These are phyloP conservation scores for Clamator glandarius DNA, from an alignment of 2,797 vertebrate species.

Conservation along the genomic window DNA sequence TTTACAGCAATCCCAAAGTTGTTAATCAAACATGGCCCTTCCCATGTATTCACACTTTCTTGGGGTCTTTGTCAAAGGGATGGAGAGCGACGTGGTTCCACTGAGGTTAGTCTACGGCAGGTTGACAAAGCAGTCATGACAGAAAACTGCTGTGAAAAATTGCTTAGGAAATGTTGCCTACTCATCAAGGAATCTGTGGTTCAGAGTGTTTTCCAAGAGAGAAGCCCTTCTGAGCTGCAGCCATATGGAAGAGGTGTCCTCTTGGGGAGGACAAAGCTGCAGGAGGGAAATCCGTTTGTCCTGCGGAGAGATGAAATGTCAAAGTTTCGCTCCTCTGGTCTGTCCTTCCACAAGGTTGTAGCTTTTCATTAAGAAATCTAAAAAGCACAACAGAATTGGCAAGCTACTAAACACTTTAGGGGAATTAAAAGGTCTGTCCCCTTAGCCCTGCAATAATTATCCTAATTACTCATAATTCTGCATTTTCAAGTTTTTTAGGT, in stretches of 20 bases:
- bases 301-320: rapidly evolving
- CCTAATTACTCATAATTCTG: neutral
- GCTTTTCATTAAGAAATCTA: neutral
- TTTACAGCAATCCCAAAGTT: conserved; percentile 75
- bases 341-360: neutral
- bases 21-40: conserved; percentile 66
- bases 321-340: neutral
- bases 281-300: neutral
- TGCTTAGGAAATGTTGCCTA: neutral
- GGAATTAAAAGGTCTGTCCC: neutral
- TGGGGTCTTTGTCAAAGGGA: conserved; percentile 24
- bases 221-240: neutral
- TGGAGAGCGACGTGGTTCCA: neutral
- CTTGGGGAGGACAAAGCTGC: neutral
- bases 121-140: conserved; percentile 35
- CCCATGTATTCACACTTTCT: neutral
- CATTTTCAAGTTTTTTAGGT: neutral
- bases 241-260: conserved; percentile 4
- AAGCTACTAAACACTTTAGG: neutral
- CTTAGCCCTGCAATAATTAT: neutral
- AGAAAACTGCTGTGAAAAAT: conserved; percentile 45
- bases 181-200: neutral
- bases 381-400: neutral
- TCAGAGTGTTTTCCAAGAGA: conserved; percentile 12
- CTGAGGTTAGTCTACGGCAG: neutral